Evolutionary conservation across 1,140 invertebrate genomes (phyloP).

Genomic region (Cheumatopsyche charites): DNA sequence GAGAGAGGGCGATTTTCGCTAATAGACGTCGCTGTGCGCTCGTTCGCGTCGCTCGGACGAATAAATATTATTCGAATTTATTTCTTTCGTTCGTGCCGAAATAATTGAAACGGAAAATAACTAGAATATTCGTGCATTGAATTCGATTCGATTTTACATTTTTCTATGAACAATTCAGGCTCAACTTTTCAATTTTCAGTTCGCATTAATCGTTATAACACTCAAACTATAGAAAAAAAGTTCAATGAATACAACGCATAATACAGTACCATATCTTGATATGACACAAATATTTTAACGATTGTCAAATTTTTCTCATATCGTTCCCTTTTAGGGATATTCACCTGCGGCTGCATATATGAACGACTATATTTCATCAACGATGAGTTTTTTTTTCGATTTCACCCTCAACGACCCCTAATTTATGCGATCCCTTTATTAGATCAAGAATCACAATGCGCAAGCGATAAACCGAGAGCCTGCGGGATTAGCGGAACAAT

Average conservation of each 20-base stretch:
- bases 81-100: background rate
- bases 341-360: background rate
- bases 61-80: background rate
- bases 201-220: too few species aligned
- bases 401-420: background rate
- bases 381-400: background rate
- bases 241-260: too few species aligned
- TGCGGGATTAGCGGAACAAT: conserved; percentile 14
- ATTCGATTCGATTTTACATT: too few species aligned
- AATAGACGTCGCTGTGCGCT: background rate
- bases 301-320: too few species aligned
- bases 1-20: background rate
- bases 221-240: too few species aligned
- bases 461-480: conserved; percentile 16
- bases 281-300: too few species aligned
- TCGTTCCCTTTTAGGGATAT: background rate
- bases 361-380: conserved; percentile 1
- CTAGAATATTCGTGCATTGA: background rate
- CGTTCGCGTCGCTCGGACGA: background rate
- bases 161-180: too few species aligned
- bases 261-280: too few species aligned
- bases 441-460: conserved; percentile 30
- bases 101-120: background rate
- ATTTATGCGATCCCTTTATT: conserved; percentile 31
- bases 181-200: too few species aligned